Evolutionary conservation across 2,797 vertebrate species (phyloP).

Genomic region (Myotis myotis): DNA sequence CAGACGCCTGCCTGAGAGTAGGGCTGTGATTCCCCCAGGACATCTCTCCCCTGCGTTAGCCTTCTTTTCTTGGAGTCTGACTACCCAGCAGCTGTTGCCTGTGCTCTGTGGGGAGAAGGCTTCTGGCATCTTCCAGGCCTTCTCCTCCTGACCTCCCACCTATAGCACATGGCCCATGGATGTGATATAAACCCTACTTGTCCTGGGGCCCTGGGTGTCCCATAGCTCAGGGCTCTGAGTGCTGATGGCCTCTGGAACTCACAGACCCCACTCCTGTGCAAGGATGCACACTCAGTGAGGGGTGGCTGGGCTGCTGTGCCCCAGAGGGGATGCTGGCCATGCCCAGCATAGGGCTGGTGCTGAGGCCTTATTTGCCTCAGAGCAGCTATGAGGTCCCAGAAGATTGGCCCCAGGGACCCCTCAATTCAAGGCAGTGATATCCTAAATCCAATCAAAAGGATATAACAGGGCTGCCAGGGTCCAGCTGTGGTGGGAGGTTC

Average conservation of each 20-base stretch:
- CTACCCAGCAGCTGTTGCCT: not conserved
- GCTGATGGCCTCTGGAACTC: no score
- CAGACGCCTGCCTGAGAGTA: not conserved
- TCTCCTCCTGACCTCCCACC: not conserved
- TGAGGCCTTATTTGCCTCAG: not conserved
- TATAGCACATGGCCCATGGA: not conserved
- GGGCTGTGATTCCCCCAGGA: not conserved
- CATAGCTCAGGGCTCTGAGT: not conserved
- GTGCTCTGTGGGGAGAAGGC: not conserved
- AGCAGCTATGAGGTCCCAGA: not conserved
- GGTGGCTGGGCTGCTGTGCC: no score
- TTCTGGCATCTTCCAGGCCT: not conserved
- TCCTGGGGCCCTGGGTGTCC: no score
- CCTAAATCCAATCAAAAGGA: not conserved
- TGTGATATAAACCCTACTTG: accelerated
- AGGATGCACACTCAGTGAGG: not conserved
- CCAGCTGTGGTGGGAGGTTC: accelerated
- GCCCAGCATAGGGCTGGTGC: no score
- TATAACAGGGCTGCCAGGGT: not conserved
- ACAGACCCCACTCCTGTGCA: not conserved
- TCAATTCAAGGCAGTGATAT: not conserved
- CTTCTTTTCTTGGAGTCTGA: not conserved
- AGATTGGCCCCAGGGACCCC: accelerated
- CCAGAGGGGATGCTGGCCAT: no score
- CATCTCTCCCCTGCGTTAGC: not conserved